Percentiles rank a stretch among this genome's conserved stretches.
Conservation (phyloP, 2,888 invertebrate genomes). For the Brenthis hecate region DNA sequence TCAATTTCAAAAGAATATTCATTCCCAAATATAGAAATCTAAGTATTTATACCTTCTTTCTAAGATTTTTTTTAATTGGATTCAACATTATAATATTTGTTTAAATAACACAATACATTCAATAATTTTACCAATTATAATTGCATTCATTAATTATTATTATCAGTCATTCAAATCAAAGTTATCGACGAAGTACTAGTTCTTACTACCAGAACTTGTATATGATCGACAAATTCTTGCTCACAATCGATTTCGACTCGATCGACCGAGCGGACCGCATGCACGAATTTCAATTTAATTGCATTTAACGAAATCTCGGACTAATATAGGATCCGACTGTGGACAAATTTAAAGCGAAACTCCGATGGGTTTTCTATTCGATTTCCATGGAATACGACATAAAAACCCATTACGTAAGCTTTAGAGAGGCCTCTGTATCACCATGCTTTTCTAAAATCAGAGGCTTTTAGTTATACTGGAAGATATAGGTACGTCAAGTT, state of each 20-base stretch:
- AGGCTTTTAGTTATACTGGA: constrained; percentile 49
- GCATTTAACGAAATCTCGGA: constrained; percentile 76
- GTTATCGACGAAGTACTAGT: no score
- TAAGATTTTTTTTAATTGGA: no score
- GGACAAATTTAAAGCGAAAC: constrained; percentile 74
- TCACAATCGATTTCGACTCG: constrained; percentile 61
- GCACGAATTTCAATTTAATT: constrained; percentile 74
- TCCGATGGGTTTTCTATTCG: constrained; percentile 71
- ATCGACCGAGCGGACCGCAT: constrained; percentile 50
- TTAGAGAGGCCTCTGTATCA: constrained; percentile 59
- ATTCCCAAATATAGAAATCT: no score
- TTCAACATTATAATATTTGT: no score
- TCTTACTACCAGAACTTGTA: no score
- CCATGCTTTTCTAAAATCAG: constrained; percentile 46
- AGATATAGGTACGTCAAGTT: constrained; percentile 22
- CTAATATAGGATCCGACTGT: constrained; percentile 74
- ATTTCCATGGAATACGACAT: constrained; percentile 73
- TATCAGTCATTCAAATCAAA: no score
- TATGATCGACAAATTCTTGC: constrained; percentile 36
- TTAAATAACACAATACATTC: no score
- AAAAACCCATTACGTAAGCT: constrained; percentile 74
- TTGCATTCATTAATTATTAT: no score
- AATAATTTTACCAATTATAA: no score
- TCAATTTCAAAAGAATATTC: no score
- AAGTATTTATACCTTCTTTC: no score